Percentiles rank a stretch among this genome's conserved stretches.
These are phyloP conservation scores for Synanceia verrucosa DNA, from an alignment of 2,797 vertebrate species.

Conservation along the genomic window DNA sequence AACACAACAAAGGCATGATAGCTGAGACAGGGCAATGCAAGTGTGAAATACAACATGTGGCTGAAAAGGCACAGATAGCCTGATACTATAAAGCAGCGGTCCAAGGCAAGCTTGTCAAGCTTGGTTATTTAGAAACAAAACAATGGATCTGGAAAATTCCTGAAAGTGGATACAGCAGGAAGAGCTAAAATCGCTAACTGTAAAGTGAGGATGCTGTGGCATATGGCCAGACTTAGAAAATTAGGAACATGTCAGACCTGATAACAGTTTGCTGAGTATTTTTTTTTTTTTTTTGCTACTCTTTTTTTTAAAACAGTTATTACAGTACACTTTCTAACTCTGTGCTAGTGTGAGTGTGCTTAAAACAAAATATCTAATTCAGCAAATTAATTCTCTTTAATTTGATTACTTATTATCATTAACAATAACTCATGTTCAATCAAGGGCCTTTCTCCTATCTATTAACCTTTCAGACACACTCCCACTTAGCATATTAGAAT, in stretches of 20 bases:
- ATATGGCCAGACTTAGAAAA: constrained; percentile 38
- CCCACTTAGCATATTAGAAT: constrained; percentile 84
- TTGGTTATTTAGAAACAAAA: constrained; percentile 81
- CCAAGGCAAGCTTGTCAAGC: constrained; percentile 77
- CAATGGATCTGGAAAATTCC: constrained; percentile 73
- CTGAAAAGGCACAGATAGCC: constrained; percentile 82
- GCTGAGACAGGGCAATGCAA: constrained; percentile 87
- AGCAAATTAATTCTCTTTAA: constrained; percentile 93
- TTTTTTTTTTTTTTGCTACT: not conserved
- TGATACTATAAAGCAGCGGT: constrained; percentile 86
- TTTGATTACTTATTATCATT: constrained; percentile 90
- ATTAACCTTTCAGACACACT: constrained; percentile 82
- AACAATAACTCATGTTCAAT: constrained; percentile 87
- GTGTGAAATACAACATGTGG: constrained; percentile 88
- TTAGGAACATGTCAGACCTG: constrained; percentile 45
- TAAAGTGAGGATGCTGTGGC: constrained; percentile 29
- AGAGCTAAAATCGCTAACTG: constrained; percentile 63
- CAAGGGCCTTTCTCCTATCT: constrained; percentile 83
- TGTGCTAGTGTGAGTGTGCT: not conserved
- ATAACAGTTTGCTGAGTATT: constrained; percentile 49
- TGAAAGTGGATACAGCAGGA: constrained; percentile 54
- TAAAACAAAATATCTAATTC: constrained; percentile 89
- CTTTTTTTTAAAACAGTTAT: not conserved
- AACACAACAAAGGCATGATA: constrained; percentile 91
- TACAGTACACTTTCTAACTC: not conserved